Conservation (phyloP, 2,113 vertebrate genomes). For the Progne subis region DNA sequence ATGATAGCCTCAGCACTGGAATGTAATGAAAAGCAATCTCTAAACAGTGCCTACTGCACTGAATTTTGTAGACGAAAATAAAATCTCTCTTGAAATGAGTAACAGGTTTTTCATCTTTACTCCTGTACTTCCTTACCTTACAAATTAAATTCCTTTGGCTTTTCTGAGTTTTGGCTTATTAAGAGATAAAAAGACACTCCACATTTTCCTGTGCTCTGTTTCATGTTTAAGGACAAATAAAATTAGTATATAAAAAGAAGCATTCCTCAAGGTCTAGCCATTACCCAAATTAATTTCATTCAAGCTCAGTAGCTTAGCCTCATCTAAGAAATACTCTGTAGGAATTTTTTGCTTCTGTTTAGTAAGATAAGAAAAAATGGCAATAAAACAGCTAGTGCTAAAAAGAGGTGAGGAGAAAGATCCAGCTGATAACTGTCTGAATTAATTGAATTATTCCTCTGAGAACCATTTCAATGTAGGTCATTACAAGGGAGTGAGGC, state of each 20-base stretch:
- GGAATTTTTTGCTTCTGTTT: not conserved
- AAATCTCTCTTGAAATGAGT: not conserved
- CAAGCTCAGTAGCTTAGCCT: not conserved
- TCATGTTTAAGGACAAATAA: not conserved
- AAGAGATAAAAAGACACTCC: not conserved
- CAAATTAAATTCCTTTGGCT: not conserved
- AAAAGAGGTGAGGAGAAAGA: not conserved
- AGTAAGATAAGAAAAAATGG: not conserved
- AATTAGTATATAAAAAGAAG: not conserved
- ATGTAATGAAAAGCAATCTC: not conserved
- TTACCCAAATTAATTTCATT: not conserved
- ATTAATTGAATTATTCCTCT: constrained; percentile 10
- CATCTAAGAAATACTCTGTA: not conserved
- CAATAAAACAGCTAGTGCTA: not conserved
- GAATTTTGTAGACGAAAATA: not conserved
- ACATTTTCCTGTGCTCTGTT: not conserved
- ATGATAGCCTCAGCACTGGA: not conserved
- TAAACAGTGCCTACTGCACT: not conserved
- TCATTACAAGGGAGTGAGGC: not conserved
- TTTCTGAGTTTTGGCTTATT: not conserved
- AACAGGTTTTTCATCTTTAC: not conserved
- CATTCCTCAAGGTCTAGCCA: not conserved
- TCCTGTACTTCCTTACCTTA: not conserved
- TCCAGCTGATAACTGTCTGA: not conserved
- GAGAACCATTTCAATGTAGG: not conserved